A percentile compares a stretch with the other conserved stretches of the same genome.
Conservation (phyloP, 23 tunicate genomes). For the Phallusia fumigata region DNA sequence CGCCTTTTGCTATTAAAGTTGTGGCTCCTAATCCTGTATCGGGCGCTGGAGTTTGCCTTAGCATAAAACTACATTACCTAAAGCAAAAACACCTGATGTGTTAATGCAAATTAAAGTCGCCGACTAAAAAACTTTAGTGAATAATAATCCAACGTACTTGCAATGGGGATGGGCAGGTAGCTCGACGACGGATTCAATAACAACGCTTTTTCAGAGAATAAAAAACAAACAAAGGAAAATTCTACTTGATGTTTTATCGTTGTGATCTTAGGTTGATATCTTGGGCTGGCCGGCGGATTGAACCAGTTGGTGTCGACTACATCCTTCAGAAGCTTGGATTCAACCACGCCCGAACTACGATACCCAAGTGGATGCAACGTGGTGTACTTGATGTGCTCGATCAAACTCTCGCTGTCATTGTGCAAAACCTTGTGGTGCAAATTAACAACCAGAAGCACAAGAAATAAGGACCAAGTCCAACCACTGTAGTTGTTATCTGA, state of each 20-base stretch:
- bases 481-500: neutral
- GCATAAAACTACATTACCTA: no score
- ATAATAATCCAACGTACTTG: no score
- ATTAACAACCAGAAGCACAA: constrained; percentile 50
- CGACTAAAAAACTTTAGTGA: no score
- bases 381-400: constrained; percentile 93
- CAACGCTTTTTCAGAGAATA: no score
- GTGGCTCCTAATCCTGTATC: no score
- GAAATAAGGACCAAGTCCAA: neutral
- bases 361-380: constrained; percentile 97
- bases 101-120: no score
- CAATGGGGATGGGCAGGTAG: no score
- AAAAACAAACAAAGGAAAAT: no score
- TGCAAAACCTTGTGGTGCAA: constrained; percentile 61
- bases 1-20: no score
- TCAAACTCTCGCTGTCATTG: constrained; percentile 69
- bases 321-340: constrained; percentile 88
- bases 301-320: constrained; percentile 94
- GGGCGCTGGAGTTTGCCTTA: no score
- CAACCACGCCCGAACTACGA: constrained; percentile 89
- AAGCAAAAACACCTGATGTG: no score
- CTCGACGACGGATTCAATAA: no score
- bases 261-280: constrained; percentile 85
- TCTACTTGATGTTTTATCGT: neutral
- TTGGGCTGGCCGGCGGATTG: constrained; percentile 91